Evolutionary conservation across 2,113 vertebrate species (phyloP), one percentile per base, ranked within the genome.

Genomic region (Mustelus asterias): DNA sequence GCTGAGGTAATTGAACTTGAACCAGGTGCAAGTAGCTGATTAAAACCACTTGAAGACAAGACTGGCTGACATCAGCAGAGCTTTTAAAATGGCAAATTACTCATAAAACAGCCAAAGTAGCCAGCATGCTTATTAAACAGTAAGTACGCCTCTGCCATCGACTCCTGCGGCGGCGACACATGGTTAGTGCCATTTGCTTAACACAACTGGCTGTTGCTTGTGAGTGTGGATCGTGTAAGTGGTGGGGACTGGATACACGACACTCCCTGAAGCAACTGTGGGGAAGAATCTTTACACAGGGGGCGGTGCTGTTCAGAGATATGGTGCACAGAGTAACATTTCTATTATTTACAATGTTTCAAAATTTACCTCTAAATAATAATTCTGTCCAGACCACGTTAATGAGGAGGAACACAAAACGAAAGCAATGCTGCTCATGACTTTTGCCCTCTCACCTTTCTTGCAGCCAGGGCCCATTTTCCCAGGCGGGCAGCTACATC

Each of bases 401-500:
- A 65, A 33, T 10, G 33, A 18, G 37, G 33, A 20, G 16, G n/a
- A 41, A 37, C 63, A 33, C 58, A 60, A 0, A 63, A 63, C 63
- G 16, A 1, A 13, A 83, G 48, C 48, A 41, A 83, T 20, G 24
- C 26, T 14, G 54, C 24, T 90, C 5, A 0, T 13, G 33, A 65
- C 58, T 72, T 67, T 96, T 92, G 0, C 8, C 48, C 14, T n/a
- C 98, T 98, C 97, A 99, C 99, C 98, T 97, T 97, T 97, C 95
- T 98, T 97, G 78, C 99, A 99, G 96, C 97, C 97, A 0, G 96
- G 96, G 20, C 99, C 99, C 0, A 96, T 97, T 96, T 96, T 97
- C 80, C 99, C 99, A 0, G 98, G 97, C 0, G 96, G 97, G 96
- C 99, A 99, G 95, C 80, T 96, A 96, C 99, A 99, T 29, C 96